Base-by-base conservation (phyloP, 2,888 invertebrate genomes). In the Melanostoma mellinum region DNA sequence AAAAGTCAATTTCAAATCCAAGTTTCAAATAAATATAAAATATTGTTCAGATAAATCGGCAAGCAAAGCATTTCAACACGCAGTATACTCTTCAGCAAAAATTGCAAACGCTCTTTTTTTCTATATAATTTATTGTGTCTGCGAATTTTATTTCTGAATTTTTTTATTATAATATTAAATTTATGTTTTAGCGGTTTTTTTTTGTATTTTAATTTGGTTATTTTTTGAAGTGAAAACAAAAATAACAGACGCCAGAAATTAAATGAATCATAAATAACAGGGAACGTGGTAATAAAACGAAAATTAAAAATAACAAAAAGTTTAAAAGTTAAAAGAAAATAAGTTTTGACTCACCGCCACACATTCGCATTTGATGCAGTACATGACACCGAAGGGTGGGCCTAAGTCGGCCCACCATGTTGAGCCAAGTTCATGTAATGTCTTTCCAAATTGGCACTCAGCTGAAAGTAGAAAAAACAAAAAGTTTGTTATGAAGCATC, bases 291-390 rank as follows among this genome's bases (percentile, higher is more conserved):
- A 44, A 10, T 20, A 33, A 48, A 61, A 32, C 46, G 3, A 36
- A 36, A 9, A 40, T 50, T 10, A 42, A 53, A 77, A 79, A 76
- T 10, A 68, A 50, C 20, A 48, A 38, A 56, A 46, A 56, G 53
- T 50, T 6, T 44, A 33, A 58, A 58, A 46, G 58, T 55, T 35
- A 48, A 53, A 32, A 32, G 50, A 33, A 55, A 67, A 6, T n/a
- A 40, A 65, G 38, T 58, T 65, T 40, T 3, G 4, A 95, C 97
- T 95, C 94, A 98, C 98, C 94, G 96, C 94, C 89, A 97, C 94
- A 93, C 98, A 98, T 93, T 97, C 96, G 93, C 98, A 98, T 93
- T 95, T 95, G 92, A 98, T 97, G 94, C 98, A 98, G 92, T 96
- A 96, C 95, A 98, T 96, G 86, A 97, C 95, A 85, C 98, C 98